phyloP scores from a whole-genome alignment of 2,113 vertebrate genomes.

The Anseranas semipalmata region DNA sequence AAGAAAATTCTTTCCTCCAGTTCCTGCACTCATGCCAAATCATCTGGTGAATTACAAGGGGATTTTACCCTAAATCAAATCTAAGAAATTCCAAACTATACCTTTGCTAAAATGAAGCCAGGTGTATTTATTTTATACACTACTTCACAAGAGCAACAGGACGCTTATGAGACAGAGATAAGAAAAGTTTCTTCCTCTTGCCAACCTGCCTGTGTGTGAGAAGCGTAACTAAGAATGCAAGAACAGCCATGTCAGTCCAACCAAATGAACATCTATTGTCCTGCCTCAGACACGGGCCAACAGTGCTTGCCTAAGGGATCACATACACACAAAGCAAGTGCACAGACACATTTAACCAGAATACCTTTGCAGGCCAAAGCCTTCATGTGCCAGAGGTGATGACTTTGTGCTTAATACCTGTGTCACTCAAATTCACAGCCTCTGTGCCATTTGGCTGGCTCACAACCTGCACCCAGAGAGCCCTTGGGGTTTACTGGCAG shows the following conservation, averaged over 20 bases:
- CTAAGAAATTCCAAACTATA: not conserved
- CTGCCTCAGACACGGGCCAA: not conserved
- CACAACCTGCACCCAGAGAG: not conserved
- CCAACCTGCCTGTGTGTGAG: not conserved
- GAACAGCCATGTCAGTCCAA: not conserved
- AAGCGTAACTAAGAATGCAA: not conserved
- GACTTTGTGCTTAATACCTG: not conserved
- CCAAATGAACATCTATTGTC: not conserved
- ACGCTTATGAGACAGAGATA: not conserved
- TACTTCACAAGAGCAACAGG: not conserved
- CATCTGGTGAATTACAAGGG: not conserved
- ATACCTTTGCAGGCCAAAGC: not conserved
- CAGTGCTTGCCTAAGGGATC: not conserved
- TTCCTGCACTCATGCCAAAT: not conserved
- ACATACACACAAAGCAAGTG: accelerated
- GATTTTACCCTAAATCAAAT: not conserved
- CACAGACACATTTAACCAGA: not conserved
- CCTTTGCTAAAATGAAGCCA: not conserved
- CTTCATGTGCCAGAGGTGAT: not conserved
- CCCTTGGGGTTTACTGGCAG: not conserved
- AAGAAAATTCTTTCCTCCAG: not conserved
- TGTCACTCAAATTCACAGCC: not conserved
- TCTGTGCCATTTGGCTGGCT: not conserved
- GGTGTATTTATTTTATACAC: not conserved
- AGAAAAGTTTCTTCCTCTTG: not conserved